Conservation (phyloP, 37 sponge, comb jelly and placozoan species). For the Theonella swinhoei region DNA sequence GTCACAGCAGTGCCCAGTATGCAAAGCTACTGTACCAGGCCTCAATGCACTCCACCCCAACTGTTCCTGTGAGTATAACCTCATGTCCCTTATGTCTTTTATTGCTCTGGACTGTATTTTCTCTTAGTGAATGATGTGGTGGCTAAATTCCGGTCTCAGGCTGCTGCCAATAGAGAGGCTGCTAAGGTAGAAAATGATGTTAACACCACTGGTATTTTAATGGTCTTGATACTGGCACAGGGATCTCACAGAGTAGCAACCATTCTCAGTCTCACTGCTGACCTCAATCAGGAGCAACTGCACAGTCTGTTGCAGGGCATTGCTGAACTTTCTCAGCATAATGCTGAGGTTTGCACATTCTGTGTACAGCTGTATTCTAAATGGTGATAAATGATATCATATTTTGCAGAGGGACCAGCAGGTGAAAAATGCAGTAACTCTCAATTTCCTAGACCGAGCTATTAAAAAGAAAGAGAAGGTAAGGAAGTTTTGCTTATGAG, state of each 20-base stretch:
- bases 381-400: too few relatives aligned
- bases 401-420: background rate
- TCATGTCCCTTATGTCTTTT: background rate
- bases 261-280: background rate
- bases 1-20: conserved; percentile 52
- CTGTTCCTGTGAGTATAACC: conserved; percentile 52
- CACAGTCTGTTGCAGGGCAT: background rate
- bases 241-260: background rate
- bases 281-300: background rate
- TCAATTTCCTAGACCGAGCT: conserved; percentile 7
- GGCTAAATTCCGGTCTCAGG: conserved; percentile 35
- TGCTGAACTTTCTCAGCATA: background rate
- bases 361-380: too few relatives aligned
- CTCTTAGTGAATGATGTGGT: conserved; percentile 60
- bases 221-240: background rate
- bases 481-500: too few relatives aligned
- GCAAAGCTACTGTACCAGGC: conserved; percentile 21
- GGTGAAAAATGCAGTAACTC: background rate
- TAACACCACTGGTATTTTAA: background rate
- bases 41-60: conserved; percentile 45
- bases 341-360: background rate
- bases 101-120: background rate
- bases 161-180: background rate
- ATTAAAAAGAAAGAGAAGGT: conserved; percentile 1
- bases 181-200: background rate